phyloP scores from a whole-genome alignment of 2,113 vertebrate genomes.

The Pholis gunnellus region DNA sequence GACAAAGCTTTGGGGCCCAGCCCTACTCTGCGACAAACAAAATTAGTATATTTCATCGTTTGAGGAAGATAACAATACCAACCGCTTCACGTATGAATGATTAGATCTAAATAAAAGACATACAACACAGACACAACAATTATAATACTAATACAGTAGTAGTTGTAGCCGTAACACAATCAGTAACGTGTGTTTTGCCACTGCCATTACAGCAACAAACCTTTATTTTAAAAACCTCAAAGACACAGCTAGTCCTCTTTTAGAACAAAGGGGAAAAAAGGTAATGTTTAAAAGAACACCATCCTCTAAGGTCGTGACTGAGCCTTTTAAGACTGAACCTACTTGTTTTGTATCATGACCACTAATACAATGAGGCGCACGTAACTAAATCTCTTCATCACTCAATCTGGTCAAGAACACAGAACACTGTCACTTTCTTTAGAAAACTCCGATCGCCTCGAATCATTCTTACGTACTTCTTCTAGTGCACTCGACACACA shows the following conservation, averaged over 20 bases:
- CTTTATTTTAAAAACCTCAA: neutral
- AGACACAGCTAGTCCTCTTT: neutral
- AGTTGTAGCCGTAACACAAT: neutral
- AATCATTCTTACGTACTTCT: neutral
- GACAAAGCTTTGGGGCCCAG: conserved; percentile 63
- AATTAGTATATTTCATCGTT: neutral
- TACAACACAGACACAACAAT: conserved; percentile 26
- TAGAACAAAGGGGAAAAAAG: neutral
- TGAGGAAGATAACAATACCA: neutral
- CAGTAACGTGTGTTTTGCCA: neutral
- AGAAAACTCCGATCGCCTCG: neutral
- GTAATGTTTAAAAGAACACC: neutral
- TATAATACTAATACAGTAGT: neutral
- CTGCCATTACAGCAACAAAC: neutral
- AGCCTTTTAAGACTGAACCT: neutral
- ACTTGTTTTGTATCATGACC: neutral
- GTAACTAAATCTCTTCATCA: neutral
- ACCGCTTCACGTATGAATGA: neutral
- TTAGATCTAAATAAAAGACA: conserved; percentile 25
- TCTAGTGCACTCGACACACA: neutral
- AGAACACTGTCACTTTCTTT: neutral
- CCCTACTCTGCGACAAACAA: conserved; percentile 53
- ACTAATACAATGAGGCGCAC: neutral
- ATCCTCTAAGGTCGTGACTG: neutral
- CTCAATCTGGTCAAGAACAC: neutral